Evolutionary conservation across 2,113 vertebrate species (phyloP).

Genomic region (Baryphthengus martii): DNA sequence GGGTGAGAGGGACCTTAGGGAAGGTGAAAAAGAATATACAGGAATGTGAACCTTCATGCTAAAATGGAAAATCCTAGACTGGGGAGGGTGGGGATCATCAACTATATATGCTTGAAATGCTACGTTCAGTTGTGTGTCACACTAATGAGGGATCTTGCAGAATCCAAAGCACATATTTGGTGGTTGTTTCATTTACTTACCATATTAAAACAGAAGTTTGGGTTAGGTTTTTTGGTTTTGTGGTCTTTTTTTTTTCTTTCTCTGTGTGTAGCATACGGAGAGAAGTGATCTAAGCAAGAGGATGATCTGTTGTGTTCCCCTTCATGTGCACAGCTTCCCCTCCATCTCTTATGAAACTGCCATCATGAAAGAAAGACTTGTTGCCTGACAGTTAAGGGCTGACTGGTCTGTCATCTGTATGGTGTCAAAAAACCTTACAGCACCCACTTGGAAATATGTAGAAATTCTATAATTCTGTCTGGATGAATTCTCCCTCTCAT

Average conservation of each 20-base stretch:
- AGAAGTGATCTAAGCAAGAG: not conserved
- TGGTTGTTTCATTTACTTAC: not conserved
- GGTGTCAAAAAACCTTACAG: not conserved
- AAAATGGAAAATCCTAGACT: not conserved
- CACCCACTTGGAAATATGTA: not conserved
- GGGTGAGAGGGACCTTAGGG: not conserved
- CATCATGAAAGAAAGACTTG: not conserved
- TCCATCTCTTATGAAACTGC: not conserved
- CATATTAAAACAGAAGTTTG: not conserved
- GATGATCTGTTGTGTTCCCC: not conserved
- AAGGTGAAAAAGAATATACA: not conserved
- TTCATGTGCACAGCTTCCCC: not conserved
- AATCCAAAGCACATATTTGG: not conserved
- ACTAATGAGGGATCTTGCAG: not conserved
- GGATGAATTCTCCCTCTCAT: not conserved
- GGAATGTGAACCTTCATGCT: not conserved
- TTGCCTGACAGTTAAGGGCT: not conserved
- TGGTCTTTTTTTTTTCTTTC: not conserved
- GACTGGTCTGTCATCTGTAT: not conserved
- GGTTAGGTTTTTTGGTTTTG: not conserved
- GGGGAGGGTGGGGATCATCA: not conserved
- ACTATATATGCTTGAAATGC: not conserved
- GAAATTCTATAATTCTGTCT: not conserved
- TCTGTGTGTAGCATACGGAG: not conserved
- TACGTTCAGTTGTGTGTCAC: not conserved